phyloP scores from a whole-genome alignment of 1,140 invertebrate genomes.

The Drosophila serrata region DNA sequence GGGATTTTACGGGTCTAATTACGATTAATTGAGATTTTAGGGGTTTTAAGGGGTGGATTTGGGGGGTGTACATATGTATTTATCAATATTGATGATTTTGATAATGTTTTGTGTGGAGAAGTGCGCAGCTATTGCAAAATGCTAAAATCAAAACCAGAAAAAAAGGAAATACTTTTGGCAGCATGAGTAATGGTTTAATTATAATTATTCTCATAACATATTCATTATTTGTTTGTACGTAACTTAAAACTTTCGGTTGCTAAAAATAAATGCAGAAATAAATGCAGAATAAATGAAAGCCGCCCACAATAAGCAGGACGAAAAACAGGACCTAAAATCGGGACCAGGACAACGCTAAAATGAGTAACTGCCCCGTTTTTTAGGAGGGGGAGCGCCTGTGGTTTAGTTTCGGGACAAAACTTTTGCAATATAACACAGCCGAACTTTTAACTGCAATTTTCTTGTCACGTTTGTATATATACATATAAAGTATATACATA shows the following conservation, averaged over 20 bases:
- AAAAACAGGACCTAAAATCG: background rate
- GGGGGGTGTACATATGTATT: conserved; percentile 3
- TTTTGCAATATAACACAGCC: conserved; percentile 71
- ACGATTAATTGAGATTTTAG: conserved; percentile 29
- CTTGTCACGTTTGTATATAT: conserved; percentile 61
- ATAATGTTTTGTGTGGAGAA: background rate
- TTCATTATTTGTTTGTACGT: conserved; percentile 49
- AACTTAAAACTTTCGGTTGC: conserved; percentile 40
- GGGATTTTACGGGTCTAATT: conserved; percentile 23
- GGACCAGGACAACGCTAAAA: conserved; percentile 6
- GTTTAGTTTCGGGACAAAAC: conserved; percentile 60
- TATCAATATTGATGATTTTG: conserved; percentile 21
- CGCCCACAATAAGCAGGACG: conserved; percentile 29
- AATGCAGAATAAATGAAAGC: conserved; percentile 12
- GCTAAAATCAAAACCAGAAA: conserved; percentile 45
- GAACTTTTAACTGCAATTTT: conserved; percentile 77
- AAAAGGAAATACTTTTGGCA: conserved; percentile 26
- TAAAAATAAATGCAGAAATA: conserved; percentile 26
- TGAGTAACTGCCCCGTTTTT: conserved; percentile 35
- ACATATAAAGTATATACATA: background rate
- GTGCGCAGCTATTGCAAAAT: conserved; percentile 40
- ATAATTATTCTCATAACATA: conserved; percentile 55
- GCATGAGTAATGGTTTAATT: conserved; percentile 49
- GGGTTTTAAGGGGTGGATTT: background rate
- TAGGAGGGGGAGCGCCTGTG: conserved; percentile 27